Percentiles rank a stretch among this genome's conserved stretches.
Conservation (phyloP, 2,888 invertebrate genomes). For the Monopis laevigella region DNA sequence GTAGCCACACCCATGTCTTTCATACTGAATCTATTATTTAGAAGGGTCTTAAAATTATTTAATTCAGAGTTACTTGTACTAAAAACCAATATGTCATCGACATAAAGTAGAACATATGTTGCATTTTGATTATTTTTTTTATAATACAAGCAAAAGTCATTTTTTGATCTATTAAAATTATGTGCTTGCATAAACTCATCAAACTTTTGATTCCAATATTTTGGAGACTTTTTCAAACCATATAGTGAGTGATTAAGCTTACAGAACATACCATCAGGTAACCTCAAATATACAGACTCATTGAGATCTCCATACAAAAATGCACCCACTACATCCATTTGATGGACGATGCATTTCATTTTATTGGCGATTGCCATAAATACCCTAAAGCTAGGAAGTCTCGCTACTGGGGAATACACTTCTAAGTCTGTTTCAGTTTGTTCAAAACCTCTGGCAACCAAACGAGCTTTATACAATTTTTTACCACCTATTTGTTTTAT, state of each 20-base stretch:
- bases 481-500: constrained; percentile 14
- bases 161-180: constrained; percentile 8
- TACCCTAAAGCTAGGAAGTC: constrained; percentile 21
- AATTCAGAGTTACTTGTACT: neutral
- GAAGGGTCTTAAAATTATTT: neutral
- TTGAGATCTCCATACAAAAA: constrained; percentile 19
- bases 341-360: constrained; percentile 13
- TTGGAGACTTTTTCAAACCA: constrained; percentile 12
- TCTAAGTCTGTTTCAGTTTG: constrained; percentile 10
- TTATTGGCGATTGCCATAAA: constrained; percentile 20
- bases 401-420: constrained; percentile 22
- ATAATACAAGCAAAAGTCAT: constrained; percentile 13
- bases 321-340: constrained; percentile 19
- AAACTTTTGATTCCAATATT: constrained; percentile 13
- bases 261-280: constrained; percentile 12
- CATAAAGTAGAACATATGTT: constrained; percentile 5
- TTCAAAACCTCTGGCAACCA: constrained; percentile 20
- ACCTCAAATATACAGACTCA: constrained; percentile 16
- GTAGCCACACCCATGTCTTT: neutral
- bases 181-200: neutral
- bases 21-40: neutral
- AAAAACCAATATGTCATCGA: constrained; percentile 2
- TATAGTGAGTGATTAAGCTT: constrained; percentile 10
- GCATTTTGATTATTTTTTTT: constrained; percentile 6
- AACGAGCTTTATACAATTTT: constrained; percentile 20